Evolutionary conservation across 2,797 vertebrate genomes (phyloP).

Genomic region (Botia almorhae): DNA sequence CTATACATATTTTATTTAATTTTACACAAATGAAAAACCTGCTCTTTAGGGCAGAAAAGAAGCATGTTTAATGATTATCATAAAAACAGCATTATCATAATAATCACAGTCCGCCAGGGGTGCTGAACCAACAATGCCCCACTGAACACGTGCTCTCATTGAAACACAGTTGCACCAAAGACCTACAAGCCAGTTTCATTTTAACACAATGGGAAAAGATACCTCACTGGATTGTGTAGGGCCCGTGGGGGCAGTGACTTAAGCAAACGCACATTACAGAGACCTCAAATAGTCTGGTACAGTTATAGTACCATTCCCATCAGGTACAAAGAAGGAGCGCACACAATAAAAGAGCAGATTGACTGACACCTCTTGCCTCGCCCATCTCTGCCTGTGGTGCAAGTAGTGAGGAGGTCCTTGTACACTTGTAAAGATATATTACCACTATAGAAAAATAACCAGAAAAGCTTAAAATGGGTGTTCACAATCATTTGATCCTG

Average conservation of each 20-base stretch:
- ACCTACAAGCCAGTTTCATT: conserved; percentile 13
- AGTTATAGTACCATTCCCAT: neutral
- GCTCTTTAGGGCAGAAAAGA: neutral
- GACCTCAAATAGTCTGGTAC: neutral
- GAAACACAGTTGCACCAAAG: conserved; percentile 2
- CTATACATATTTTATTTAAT: neutral
- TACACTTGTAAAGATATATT: neutral
- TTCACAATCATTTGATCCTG: neutral
- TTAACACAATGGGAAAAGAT: conserved; percentile 31
- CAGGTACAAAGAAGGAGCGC: conserved; percentile 11
- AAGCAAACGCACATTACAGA: neutral
- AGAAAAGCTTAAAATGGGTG: neutral
- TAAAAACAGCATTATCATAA: neutral
- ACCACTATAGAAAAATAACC: neutral
- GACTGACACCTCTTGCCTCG: conserved; percentile 56
- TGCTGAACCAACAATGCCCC: neutral
- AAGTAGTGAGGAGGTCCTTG: neutral
- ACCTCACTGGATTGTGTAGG: neutral
- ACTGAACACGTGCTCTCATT: neutral
- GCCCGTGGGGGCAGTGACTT: neutral
- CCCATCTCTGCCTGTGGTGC: conserved; percentile 42
- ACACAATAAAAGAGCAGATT: conserved; percentile 27
- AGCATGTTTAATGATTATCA: neutral
- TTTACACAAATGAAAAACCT: neutral
- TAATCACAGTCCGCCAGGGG: conserved; percentile 12